Evolutionary conservation across 2,888 invertebrate genomes (phyloP).

Genomic region (Eupithecia subumbrata): DNA sequence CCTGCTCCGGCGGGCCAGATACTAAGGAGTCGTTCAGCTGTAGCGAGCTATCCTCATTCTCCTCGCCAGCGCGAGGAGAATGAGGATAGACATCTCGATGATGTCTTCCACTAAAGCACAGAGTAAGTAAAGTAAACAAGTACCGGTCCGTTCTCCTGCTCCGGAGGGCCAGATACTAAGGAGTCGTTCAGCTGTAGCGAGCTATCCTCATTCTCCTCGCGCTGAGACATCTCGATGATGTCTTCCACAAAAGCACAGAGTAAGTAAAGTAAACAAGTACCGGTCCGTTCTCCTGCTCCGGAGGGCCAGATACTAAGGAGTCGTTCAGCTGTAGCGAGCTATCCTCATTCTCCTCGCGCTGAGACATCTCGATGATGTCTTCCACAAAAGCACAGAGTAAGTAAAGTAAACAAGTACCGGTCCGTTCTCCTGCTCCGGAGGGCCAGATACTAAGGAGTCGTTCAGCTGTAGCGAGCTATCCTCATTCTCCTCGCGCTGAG

Average conservation of each 20-base stretch:
- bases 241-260: conserved; percentile 1
- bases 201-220: conserved; percentile 88
- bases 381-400: conserved; percentile 1
- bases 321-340: conserved; percentile 69
- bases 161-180: conserved; percentile 59
- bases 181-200: conserved; percentile 69
- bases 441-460: conserved; percentile 66
- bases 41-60: conserved; percentile 82
- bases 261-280: conserved; percentile 42
- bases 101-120: neutral
- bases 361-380: conserved; percentile 89
- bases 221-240: conserved; percentile 91
- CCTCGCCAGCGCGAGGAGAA: too few species aligned
- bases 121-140: neutral
- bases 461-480: conserved; percentile 71
- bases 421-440: conserved; percentile 57
- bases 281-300: conserved; percentile 61
- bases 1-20: conserved; percentile 59
- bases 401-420: conserved; percentile 52
- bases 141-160: conserved; percentile 62
- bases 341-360: conserved; percentile 89
- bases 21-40: conserved; percentile 69
- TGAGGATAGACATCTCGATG: conserved; percentile 86
- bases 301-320: conserved; percentile 62
- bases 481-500: conserved; percentile 90